Base-by-base conservation (phyloP, 2,888 invertebrate genomes). In the Lissonota sp. region DNA sequence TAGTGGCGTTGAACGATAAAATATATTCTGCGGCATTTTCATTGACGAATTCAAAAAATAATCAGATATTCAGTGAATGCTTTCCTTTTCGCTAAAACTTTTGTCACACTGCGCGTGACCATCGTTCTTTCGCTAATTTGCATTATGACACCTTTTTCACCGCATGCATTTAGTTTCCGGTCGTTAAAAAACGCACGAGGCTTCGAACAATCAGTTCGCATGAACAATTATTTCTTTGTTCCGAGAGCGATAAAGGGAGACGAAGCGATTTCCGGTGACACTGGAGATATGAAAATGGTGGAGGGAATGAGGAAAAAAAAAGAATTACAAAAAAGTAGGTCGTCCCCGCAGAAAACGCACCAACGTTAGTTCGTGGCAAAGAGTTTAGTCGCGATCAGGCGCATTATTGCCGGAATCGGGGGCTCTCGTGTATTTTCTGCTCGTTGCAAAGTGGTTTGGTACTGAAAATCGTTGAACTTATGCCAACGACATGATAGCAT, bases 401-500 rank as follows among this genome's bases (percentile, higher is more conserved):
- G 14, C 8, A 57, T 57, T 26, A 10, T 58, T 51, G 6, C 12
- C 14, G 53, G 10, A 44, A 44, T 44, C 26, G 26, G 26, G 26
- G 26, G 26, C 26, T 26, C 26, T 26, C 26, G 26, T 26, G 26
- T 26, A 26, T 46, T 62, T 37, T 6, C 39, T 42, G 8, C 40
- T 37, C 39, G 46, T 60, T 69, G 79, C 51, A 67, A 74, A 83
- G 72, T 80, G 62, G 67, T 72, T 57, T 66, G 78, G 78, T 53
- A 82, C 70, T 81, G 70, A 80, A 79, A 74, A 73, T 78, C 82
- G 69, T 85, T 87, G 86, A 86, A 85, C 84, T 79, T 76, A 84
- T 85, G 87, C 87, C 87, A 87, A 85, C 78, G 82, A 73, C 79
- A 83, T 83, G 83, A 85, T 84, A 58, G 76, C 58, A 60, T 60